Percentiles rank a stretch among this genome's conserved stretches.
These are phyloP conservation scores for Rhizoglyphus robini DNA, from an alignment of 1,140 invertebrate genomes.

Conservation along the genomic window DNA sequence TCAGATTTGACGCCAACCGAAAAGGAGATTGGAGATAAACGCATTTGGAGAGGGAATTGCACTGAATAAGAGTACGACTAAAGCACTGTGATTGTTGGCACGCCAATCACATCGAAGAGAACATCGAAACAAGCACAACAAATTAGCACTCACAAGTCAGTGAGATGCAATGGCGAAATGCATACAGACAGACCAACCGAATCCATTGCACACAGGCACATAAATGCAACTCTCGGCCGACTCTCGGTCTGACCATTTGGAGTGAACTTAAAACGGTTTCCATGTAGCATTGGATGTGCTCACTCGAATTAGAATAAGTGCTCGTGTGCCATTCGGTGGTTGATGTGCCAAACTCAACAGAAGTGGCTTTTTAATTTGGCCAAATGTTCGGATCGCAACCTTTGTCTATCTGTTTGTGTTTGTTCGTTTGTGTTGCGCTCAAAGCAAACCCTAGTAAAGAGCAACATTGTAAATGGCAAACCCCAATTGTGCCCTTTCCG, in stretches of 20 bases:
- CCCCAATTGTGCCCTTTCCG: no score
- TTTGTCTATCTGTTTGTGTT: background rate
- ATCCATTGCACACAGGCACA: background rate
- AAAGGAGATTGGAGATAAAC: background rate
- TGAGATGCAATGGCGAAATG: no score
- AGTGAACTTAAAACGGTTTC: background rate
- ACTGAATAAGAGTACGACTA: background rate
- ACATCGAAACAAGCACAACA: no score
- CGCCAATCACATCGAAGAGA: no score
- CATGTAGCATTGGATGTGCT: background rate
- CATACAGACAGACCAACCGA: background rate
- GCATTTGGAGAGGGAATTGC: background rate
- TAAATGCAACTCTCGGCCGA: no score
- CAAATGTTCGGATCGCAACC: conserved; percentile 1
- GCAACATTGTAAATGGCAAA: no score
- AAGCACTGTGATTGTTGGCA: no score
- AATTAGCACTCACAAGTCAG: no score
- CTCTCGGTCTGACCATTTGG: background rate
- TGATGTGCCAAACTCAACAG: background rate
- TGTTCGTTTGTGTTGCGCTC: background rate
- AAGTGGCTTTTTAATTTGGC: background rate
- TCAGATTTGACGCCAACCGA: background rate
- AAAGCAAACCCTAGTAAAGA: no score
- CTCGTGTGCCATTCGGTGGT: background rate
- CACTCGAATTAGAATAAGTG: conserved; percentile 8